Conservation (phyloP, 35 echinoderm and acorn worm genomes). For the Stichopus chloronotus region DNA sequence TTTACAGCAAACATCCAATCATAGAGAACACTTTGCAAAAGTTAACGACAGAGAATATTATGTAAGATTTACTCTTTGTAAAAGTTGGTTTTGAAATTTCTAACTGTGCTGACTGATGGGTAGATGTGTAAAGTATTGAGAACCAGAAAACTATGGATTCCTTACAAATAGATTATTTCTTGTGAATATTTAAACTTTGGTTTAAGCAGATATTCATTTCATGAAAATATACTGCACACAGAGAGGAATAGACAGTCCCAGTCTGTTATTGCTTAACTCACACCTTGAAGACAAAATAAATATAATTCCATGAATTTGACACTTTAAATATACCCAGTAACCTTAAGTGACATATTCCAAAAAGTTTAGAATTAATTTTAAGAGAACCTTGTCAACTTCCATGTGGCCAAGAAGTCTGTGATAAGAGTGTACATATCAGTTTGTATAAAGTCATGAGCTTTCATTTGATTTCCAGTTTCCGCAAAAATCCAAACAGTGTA, state of each 20-base stretch:
- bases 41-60: neutral
- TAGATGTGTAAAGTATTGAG: neutral
- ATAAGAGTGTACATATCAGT: neutral
- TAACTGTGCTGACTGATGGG: neutral
- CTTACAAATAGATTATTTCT: too few relatives aligned
- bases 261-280: too few relatives aligned
- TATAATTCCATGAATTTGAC: neutral
- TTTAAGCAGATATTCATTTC: too few relatives aligned
- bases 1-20: neutral
- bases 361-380: neutral
- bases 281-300: neutral
- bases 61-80: neutral
- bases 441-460: neutral
- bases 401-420: neutral
- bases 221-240: neutral
- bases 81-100: neutral
- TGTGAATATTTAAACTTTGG: too few relatives aligned
- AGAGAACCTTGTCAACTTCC: neutral
- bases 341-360: neutral
- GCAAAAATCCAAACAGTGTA: neutral
- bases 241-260: neutral
- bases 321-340: neutral
- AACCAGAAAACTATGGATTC: neutral
- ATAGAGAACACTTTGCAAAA: neutral
- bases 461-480: neutral